Percentiles rank a stretch among this genome's conserved stretches.
Conservation (phyloP, 2,113 vertebrate genomes). For the Vireo altiloquus region DNA sequence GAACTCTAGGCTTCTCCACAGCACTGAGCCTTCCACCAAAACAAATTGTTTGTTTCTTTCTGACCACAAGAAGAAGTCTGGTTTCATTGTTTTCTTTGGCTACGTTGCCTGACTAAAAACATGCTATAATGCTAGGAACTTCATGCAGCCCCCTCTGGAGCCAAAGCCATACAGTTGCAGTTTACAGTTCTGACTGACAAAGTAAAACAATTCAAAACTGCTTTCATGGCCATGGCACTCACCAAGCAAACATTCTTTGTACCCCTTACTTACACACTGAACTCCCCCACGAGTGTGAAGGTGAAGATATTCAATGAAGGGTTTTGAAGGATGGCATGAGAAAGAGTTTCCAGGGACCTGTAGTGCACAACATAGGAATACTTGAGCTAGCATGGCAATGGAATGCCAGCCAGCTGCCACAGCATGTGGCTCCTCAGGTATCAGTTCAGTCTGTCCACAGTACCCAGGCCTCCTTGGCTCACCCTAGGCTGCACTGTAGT, state of each 20-base stretch:
- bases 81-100: conserved; percentile 58
- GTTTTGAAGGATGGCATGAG: not conserved
- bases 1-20: not conserved
- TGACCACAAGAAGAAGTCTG: conserved; percentile 40
- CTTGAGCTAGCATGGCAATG: not conserved
- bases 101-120: not conserved
- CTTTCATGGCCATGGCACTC: not conserved
- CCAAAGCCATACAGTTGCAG: not conserved
- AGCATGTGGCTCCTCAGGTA: not conserved
- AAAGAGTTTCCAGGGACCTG: not conserved
- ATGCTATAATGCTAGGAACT: not conserved
- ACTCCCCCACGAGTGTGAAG: rapidly evolving
- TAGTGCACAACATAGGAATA: rapidly evolving
- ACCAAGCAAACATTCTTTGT: not conserved
- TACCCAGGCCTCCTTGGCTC: not conserved
- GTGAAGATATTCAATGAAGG: not conserved
- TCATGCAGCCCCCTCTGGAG: not conserved
- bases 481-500: not conserved
- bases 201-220: not conserved
- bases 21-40: conserved; percentile 37
- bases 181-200: conserved; percentile 14
- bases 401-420: not conserved
- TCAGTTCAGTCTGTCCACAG: not conserved
- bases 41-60: conserved; percentile 58
- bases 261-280: not conserved